Evolutionary conservation across 2,797 vertebrate genomes (phyloP).

Genomic region (Aphelocoma californica): DNA sequence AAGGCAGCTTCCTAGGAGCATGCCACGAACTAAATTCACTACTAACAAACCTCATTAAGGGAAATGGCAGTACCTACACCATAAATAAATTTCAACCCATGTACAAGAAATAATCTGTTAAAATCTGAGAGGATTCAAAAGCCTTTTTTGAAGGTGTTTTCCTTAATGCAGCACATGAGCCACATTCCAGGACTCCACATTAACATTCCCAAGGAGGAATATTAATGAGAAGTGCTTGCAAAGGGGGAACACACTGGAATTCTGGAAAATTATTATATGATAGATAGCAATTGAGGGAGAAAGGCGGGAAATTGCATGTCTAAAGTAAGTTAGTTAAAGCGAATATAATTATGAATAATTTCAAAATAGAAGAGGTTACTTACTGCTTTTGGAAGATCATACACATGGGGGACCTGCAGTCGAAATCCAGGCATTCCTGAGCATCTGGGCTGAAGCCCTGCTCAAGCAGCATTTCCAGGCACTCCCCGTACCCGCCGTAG

Average conservation of each 20-base stretch:
- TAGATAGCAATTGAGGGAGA: neutral
- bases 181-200: neutral
- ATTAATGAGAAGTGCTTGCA: neutral
- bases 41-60: neutral
- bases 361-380: neutral
- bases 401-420: constrained; percentile 80
- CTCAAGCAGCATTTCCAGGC: constrained; percentile 78
- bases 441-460: constrained; percentile 88
- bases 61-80: neutral
- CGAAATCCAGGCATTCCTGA: constrained; percentile 79
- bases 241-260: neutral
- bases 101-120: neutral
- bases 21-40: neutral
- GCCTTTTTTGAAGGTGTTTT: neutral
- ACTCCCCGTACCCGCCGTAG: constrained; percentile 70
- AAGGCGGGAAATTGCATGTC: rapidly evolving
- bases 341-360: neutral
- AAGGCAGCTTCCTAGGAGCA: neutral
- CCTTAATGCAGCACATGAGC: neutral
- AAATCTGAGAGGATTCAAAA: neutral
- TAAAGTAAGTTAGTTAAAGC: neutral
- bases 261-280: neutral
- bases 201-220: neutral
- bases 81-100: neutral
- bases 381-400: constrained; percentile 77